Percentiles rank a stretch among this genome's conserved stretches.
These are phyloP conservation scores for Ephestia elutella DNA, from an alignment of 1,140 invertebrate species.

Conservation along the genomic window DNA sequence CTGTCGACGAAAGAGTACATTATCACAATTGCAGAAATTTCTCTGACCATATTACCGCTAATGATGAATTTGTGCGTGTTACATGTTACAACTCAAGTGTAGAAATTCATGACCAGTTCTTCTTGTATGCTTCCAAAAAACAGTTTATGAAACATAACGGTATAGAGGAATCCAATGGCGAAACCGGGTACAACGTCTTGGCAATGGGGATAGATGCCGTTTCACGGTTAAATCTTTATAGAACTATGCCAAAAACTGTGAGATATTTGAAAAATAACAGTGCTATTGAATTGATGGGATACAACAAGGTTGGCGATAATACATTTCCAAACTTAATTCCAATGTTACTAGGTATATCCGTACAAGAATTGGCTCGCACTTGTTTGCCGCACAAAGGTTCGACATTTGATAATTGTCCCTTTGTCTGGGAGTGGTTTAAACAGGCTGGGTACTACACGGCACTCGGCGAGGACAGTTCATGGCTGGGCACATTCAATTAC, in stretches of 20 bases:
- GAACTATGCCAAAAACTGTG: slow-evolving; percentile 84
- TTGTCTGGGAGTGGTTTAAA: slow-evolving; percentile 87
- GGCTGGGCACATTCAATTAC: slow-evolving; percentile 87
- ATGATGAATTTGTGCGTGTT: slow-evolving; percentile 77
- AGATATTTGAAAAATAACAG: slow-evolving; percentile 75
- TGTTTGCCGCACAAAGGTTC: slow-evolving; percentile 75
- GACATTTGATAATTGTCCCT: slow-evolving; percentile 77
- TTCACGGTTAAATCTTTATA: slow-evolving; percentile 87
- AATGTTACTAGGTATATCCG: slow-evolving; percentile 78
- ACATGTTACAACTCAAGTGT: slow-evolving; percentile 67
- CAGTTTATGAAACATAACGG: slow-evolving; percentile 14
- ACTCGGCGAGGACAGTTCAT: slow-evolving; percentile 83
- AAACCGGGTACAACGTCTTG: slow-evolving; percentile 77
- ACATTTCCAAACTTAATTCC: slow-evolving; percentile 88
- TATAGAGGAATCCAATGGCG: slow-evolving; percentile 13
- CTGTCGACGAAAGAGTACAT: slow-evolving; percentile 49
- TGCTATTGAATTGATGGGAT: slow-evolving; percentile 82
- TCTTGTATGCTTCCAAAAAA: slow-evolving; percentile 76
- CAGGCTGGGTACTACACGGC: slow-evolving; percentile 83
- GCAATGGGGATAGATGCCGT: slow-evolving; percentile 90
- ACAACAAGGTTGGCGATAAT: slow-evolving; percentile 88
- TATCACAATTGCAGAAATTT: slow-evolving; percentile 60
- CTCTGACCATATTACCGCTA: slow-evolving; percentile 45
- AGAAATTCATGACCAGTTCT: slow-evolving; percentile 78
- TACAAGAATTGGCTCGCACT: slow-evolving; percentile 72